phyloP scores from a whole-genome alignment of 2,888 invertebrate species.

The Parnassius orleans region DNA sequence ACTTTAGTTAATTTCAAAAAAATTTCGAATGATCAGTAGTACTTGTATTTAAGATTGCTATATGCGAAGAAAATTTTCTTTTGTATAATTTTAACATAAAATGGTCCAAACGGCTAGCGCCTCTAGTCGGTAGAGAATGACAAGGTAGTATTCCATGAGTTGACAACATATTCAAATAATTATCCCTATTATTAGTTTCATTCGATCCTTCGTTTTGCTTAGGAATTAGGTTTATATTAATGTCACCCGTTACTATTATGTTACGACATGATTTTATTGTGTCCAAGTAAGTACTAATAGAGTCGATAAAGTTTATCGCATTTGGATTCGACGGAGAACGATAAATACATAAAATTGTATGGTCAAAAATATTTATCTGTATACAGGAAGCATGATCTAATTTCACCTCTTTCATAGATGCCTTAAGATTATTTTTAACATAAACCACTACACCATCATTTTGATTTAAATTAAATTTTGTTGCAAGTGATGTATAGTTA shows the following conservation, averaged over 20 bases:
- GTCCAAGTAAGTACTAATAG: neutral
- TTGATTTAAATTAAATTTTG: neutral
- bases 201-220: slow-evolving; percentile 4
- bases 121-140: slow-evolving; percentile 10
- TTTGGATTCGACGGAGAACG: slow-evolving; percentile 1
- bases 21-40: too few species aligned
- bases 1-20: too few species aligned
- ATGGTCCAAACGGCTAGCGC: slow-evolving; percentile 10
- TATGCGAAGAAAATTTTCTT: too few species aligned
- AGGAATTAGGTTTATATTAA: slow-evolving; percentile 14
- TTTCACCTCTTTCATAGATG: neutral
- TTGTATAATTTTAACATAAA: slow-evolving; percentile 13
- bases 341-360: slow-evolving; percentile 1
- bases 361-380: slow-evolving; percentile 1
- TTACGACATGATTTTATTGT: neutral
- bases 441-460: slow-evolving; percentile 3
- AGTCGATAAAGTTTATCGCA: neutral
- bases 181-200: slow-evolving; percentile 10
- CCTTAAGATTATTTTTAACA: slow-evolving; percentile 1
- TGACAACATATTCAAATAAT: slow-evolving; percentile 22
- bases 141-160: slow-evolving; percentile 16
- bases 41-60: too few species aligned
- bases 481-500: neutral
- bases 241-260: slow-evolving; percentile 18
- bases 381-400: neutral